Evolutionary conservation across 2,113 vertebrate genomes (phyloP).

Genomic region (Pituophis catenifer): DNA sequence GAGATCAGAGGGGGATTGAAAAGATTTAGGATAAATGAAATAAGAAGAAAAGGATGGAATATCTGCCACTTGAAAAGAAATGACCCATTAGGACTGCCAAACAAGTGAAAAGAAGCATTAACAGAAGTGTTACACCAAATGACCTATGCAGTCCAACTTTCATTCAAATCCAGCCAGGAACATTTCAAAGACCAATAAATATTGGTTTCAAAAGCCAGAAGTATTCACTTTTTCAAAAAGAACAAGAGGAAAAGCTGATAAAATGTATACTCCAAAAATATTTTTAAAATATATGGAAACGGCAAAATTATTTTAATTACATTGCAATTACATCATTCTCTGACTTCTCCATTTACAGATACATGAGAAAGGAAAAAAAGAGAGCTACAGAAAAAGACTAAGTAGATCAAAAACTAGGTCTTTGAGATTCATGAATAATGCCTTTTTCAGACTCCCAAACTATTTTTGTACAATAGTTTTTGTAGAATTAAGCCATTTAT

Average conservation of each 20-base stretch:
- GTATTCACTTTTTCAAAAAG: fast-evolving
- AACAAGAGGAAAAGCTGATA: not conserved
- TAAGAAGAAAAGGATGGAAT: not conserved
- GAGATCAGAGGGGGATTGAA: slow-evolving; percentile 3
- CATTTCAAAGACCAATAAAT: slow-evolving; percentile 1
- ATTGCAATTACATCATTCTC: not conserved
- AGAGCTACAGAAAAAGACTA: not conserved
- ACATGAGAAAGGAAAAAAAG: not conserved
- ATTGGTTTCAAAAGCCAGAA: slow-evolving; percentile 1
- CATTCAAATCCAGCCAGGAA: not conserved
- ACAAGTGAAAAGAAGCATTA: not conserved
- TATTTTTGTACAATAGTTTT: not conserved
- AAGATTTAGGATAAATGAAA: slow-evolving; percentile 20
- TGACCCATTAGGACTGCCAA: not conserved
- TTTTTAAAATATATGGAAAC: not conserved
- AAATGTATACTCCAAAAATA: not conserved
- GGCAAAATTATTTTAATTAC: not conserved
- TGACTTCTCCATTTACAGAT: not conserved
- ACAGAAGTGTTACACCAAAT: not conserved
- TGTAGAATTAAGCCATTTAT: not conserved
- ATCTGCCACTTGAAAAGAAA: not conserved
- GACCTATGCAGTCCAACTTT: not conserved
- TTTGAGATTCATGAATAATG: not conserved
- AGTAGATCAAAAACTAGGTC: not conserved
- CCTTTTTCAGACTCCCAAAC: not conserved